Percentiles rank a stretch among this genome's conserved stretches.
These are phyloP conservation scores for Phymatocera aterrima DNA, from an alignment of 2,888 invertebrate genomes.

Conservation along the genomic window DNA sequence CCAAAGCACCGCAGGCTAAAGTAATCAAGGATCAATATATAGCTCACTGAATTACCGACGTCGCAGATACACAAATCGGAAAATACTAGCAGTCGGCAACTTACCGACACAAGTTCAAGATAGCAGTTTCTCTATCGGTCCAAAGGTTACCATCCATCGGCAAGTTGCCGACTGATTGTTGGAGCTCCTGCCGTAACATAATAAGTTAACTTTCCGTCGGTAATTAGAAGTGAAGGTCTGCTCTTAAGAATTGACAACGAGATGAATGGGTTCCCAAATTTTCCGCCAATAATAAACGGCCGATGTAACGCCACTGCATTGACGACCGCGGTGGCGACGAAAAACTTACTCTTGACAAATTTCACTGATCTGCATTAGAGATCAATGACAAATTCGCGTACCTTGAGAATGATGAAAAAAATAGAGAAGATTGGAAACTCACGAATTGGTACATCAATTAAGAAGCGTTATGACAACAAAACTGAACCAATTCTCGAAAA, in stretches of 20 bases:
- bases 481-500: no score
- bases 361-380: no score
- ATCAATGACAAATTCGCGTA: no score
- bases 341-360: no score
- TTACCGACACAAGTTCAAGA: neutral
- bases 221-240: neutral
- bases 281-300: neutral
- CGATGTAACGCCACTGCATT: no score
- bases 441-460: no score
- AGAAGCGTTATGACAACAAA: no score
- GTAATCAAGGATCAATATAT: neutral
- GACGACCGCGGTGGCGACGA: no score
- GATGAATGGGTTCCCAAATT: neutral
- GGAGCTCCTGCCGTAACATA: neutral
- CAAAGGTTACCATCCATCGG: neutral
- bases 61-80: neutral
- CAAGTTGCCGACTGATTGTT: constrained; percentile 19
- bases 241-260: neutral
- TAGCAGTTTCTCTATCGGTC: neutral
- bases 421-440: no score
- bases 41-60: neutral
- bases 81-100: neutral
- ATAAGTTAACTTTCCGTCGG: neutral
- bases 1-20: no score
- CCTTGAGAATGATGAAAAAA: no score